Evolutionary conservation across 2,888 invertebrate genomes (phyloP), one percentile per base, ranked within the genome.

Genomic region (Apodemia duryi): DNA sequence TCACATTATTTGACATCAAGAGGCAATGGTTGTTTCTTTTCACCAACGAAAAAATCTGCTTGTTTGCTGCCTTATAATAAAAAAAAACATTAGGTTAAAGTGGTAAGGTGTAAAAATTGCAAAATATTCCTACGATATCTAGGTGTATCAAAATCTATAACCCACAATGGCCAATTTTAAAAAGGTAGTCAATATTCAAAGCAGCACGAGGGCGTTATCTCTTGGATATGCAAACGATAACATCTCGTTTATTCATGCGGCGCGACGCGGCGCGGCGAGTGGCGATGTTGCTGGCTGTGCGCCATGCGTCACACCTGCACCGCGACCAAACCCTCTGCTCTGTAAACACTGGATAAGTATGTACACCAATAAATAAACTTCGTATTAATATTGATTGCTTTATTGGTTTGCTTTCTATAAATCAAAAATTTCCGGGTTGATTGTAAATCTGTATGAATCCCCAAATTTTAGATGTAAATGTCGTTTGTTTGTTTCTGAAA

Each of bases 131-230:
- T 49, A 11, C n/a, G n/a, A 49, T 51, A 21, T 51, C 2, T 5
- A 5, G 2, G 1, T 51, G 21, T 51, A 7, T 21, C 21, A 21
- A n/a, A 51, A 51, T 21, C 21, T n/a, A 51, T 51, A 21, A 49
- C 6, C 49, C 49, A 51, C 49, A 51, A 51, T 51, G 4, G 28
- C n/a, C 28, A 35, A 35, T 60, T 28, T 60, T 60, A 54, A 11
- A 60, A 32, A 60, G 57, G 32, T 13, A 60, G 57, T 60, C 57
- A 60, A 60, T 60, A 60, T 60, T 60, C 57, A 60, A 60, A 7
- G 32, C 57, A n/a, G 57, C 32, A 29, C 11, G 46, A 46, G 46
- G 57, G 57, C 35, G 57, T 60, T 60, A 60, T 60, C 57, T 60
- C 32, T 32, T 11, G 57, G 35, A 32, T 57, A 57, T 57, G 57